Conservation (phyloP, 1,140 invertebrate genomes). For the Oryctes rhinoceros region DNA sequence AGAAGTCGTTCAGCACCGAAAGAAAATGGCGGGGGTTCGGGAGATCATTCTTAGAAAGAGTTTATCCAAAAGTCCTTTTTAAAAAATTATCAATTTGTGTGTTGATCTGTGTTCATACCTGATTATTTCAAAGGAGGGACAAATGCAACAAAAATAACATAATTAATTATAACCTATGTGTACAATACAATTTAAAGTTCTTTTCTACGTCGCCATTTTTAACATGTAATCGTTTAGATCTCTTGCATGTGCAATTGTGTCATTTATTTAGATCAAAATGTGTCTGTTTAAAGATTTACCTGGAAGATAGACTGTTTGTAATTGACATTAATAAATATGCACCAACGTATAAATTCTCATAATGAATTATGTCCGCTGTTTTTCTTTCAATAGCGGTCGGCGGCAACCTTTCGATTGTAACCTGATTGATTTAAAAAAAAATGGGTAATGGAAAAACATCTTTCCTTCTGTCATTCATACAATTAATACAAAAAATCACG, state of each 20-base stretch:
- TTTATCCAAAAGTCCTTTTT: background rate
- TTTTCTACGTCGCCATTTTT: conserved; percentile 9
- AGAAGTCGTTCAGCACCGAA: conserved; percentile 55
- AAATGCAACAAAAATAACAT: conserved; percentile 3
- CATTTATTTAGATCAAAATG: conserved; percentile 30
- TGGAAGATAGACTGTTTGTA: conserved; percentile 19
- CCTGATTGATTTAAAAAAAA: too few species aligned
- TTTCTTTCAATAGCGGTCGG: too few species aligned
- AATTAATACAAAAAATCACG: too few species aligned
- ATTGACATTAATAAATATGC: conserved; percentile 26
- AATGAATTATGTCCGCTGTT: background rate
- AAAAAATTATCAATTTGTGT: background rate
- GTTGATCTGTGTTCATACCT: conserved; percentile 17
- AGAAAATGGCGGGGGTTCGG: conserved; percentile 53
- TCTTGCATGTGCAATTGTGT: conserved; percentile 25
- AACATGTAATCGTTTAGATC: conserved; percentile 23
- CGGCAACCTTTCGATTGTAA: too few species aligned
- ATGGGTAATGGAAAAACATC: too few species aligned
- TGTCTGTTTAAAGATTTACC: background rate
- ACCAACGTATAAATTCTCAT: background rate
- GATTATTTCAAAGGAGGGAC: background rate
- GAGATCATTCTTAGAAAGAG: conserved; percentile 39
- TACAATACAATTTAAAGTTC: conserved; percentile 21
- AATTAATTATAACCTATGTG: background rate
- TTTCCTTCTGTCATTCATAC: too few species aligned